A percentile compares a stretch with the other conserved stretches of the same genome.
phyloP scores from a whole-genome alignment of 2,888 invertebrate species.

The Drosophila nr. perissopoda region DNA sequence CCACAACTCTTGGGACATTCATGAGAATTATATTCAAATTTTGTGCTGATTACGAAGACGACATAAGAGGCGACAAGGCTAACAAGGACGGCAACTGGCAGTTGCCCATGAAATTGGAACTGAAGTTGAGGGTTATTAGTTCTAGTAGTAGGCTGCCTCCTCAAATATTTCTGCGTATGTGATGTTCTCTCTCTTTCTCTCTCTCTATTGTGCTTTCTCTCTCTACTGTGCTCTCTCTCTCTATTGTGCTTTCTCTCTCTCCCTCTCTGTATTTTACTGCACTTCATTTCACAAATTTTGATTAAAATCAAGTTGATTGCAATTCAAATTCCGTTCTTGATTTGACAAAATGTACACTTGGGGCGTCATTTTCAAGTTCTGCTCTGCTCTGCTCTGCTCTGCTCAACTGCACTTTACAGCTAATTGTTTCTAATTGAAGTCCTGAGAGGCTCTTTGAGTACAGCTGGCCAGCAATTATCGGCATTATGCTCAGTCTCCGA shows the following conservation, averaged over 20 bases:
- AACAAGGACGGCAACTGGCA: slow-evolving; percentile 39
- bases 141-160: slow-evolving; percentile 41
- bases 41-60: slow-evolving; percentile 63
- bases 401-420: slow-evolving; percentile 61
- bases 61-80: slow-evolving; percentile 3
- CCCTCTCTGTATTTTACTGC: slow-evolving; percentile 14
- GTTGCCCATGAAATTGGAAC: slow-evolving; percentile 58
- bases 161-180: slow-evolving; percentile 33
- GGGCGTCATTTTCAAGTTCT: not conserved
- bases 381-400: not conserved
- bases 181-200: not conserved
- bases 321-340: slow-evolving; percentile 73
- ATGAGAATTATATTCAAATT: slow-evolving; percentile 76
- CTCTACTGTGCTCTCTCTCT: not conserved
- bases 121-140: slow-evolving; percentile 50
- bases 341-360: slow-evolving; percentile 69
- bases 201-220: not conserved
- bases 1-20: slow-evolving; percentile 64
- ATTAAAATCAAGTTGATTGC: slow-evolving; percentile 77
- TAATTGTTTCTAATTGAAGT: slow-evolving; percentile 66
- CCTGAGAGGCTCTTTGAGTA: slow-evolving; percentile 26
- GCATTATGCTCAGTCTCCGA: not conserved
- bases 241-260: not conserved
- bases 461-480: slow-evolving; percentile 32
- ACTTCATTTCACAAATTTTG: slow-evolving; percentile 73